Percentiles rank a stretch among this genome's conserved stretches.
Conservation (phyloP, 2,888 invertebrate genomes). For the Tolmerus cingulatus region DNA sequence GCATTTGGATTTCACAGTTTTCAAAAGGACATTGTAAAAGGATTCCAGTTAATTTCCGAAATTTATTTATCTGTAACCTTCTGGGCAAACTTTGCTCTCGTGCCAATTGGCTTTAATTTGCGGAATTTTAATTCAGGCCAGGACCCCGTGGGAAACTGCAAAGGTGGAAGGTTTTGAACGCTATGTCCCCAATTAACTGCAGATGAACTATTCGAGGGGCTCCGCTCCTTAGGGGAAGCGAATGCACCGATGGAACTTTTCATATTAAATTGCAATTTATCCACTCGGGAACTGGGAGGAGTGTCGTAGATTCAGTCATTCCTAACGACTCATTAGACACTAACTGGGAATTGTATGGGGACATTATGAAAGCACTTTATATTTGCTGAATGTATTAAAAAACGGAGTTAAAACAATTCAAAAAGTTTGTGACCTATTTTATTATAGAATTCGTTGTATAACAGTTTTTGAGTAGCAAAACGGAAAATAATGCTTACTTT, state of each 20-base stretch:
- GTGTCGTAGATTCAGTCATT: neutral
- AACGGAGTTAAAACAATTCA: too few relatives aligned
- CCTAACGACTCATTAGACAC: neutral
- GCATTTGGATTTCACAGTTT: conserved; percentile 14
- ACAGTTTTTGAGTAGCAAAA: too few relatives aligned
- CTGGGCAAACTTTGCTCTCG: neutral
- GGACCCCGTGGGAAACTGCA: neutral
- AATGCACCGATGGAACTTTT: neutral
- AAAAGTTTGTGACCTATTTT: too few relatives aligned
- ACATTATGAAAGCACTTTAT: neutral
- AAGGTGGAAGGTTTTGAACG: neutral
- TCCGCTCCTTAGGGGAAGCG: neutral
- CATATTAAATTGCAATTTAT: neutral
- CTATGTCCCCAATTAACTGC: neutral
- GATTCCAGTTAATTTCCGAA: conserved; percentile 31
- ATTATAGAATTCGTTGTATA: too few relatives aligned
- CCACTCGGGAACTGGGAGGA: neutral
- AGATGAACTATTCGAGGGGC: neutral
- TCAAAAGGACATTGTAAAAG: conserved; percentile 29
- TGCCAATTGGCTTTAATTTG: conserved; percentile 25
- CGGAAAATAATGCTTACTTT: too few relatives aligned
- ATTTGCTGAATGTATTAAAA: neutral
- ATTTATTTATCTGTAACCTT: conserved; percentile 26
- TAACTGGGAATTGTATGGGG: neutral
- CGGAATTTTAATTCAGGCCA: conserved; percentile 6